A percentile compares a stretch with the other conserved stretches of the same genome.
phyloP scores from a whole-genome alignment of 2,797 vertebrate species.

The Gobio occitaniae region DNA sequence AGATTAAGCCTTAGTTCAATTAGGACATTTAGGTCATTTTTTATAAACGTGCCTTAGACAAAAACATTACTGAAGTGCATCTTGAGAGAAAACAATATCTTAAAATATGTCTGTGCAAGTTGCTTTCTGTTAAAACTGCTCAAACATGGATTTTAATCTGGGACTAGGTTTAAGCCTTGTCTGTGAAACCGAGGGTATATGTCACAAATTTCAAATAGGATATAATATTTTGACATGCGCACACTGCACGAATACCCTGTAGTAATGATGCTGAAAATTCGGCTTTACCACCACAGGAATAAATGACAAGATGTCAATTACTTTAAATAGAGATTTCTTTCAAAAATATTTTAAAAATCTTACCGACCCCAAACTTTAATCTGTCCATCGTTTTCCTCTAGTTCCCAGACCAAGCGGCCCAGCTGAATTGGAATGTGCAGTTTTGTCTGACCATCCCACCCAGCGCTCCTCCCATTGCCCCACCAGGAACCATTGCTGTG shows the following conservation, averaged over 20 bases:
- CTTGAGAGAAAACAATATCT: no score
- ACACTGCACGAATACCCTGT: no score
- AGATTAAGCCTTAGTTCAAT: not conserved
- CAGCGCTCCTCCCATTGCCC: conserved; percentile 96
- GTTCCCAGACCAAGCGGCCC: conserved; percentile 97
- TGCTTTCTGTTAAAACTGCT: no score
- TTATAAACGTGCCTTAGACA: not conserved
- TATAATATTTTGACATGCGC: no score
- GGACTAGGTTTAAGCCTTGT: no score
- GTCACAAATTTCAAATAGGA: no score
- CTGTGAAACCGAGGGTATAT: no score
- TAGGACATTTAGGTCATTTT: not conserved
- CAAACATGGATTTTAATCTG: no score
- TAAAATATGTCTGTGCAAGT: no score
- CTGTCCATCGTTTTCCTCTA: conserved; percentile 64
- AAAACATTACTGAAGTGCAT: not conserved
- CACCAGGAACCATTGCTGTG: conserved; percentile 97
- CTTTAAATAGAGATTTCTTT: not conserved
- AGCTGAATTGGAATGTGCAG: conserved; percentile 98
- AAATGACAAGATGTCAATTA: not conserved
- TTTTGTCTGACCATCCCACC: conserved; percentile 99
- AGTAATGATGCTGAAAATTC: no score
- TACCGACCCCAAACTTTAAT: not conserved
- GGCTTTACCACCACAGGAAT: no score
- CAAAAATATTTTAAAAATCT: not conserved